Conservation (phyloP, 1,140 invertebrate species). For the Danaus plexippus region DNA sequence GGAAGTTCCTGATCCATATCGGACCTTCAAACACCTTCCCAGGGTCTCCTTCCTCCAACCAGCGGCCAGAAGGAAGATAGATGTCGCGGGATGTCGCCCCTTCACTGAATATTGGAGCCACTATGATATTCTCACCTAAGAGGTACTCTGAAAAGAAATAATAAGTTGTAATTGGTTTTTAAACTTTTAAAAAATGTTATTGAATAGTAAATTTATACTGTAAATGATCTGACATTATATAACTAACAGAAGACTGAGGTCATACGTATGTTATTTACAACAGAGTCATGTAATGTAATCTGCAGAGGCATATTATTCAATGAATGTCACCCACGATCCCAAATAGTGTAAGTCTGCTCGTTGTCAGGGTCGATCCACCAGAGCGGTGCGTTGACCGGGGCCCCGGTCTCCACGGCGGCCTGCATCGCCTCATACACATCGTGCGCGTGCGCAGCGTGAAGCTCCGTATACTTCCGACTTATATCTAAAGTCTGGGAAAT, state of each 20-base stretch:
- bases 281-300: no score
- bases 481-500: conserved; percentile 74
- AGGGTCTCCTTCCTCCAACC: conserved; percentile 73
- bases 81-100: conserved; percentile 78
- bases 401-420: conserved; percentile 75
- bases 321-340: conserved; percentile 72
- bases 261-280: no score
- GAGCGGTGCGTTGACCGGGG: conserved; percentile 85
- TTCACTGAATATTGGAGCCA: conserved; percentile 84
- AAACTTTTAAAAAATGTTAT: no score
- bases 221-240: no score
- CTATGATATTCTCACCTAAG: conserved; percentile 86
- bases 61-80: conserved; percentile 82
- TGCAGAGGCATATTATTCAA: no score
- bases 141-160: conserved; percentile 80
- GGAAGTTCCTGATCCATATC: conserved; percentile 77
- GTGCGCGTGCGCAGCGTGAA: conserved; percentile 79
- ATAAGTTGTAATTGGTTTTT: neutral
- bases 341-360: conserved; percentile 75
- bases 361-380: conserved; percentile 90
- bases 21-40: conserved; percentile 72
- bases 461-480: conserved; percentile 76
- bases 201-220: no score
- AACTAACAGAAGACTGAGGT: no score
- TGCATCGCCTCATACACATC: conserved; percentile 76